A percentile compares a stretch with the other conserved stretches of the same genome.
Evolutionary conservation across 2,888 invertebrate species (phyloP).

Genomic region (Bombylius discolor): DNA sequence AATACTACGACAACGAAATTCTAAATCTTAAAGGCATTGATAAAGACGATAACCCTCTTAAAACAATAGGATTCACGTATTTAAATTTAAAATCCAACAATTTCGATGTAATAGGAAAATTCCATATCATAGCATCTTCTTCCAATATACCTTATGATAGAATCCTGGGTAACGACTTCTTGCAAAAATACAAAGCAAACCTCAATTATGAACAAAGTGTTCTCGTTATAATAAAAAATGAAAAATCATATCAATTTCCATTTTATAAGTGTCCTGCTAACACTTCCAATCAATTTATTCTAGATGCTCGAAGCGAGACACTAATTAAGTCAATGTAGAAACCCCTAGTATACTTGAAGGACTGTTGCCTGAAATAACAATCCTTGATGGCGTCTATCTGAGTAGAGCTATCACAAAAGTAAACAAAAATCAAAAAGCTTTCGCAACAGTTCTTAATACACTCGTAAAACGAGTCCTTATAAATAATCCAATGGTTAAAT

Average conservation of each 20-base stretch:
- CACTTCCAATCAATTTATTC: no score
- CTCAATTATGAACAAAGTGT: background rate
- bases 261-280: no score
- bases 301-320: no score
- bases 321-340: no score
- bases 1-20: background rate
- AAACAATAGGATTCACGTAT: background rate
- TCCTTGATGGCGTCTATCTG: no score
- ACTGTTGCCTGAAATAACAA: no score
- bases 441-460: no score
- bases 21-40: background rate
- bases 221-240: background rate
- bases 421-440: no score
- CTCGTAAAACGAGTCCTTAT: no score
- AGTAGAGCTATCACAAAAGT: no score
- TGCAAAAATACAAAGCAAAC: background rate
- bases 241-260: background rate
- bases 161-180: slow-evolving; percentile 1
- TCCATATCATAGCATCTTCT: background rate
- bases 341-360: no score
- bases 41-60: background rate
- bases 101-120: background rate
- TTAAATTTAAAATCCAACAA: background rate
- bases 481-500: no score
- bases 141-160: background rate